phyloP scores from a whole-genome alignment of 1,140 invertebrate genomes.

The Sycophaga agraensis region DNA sequence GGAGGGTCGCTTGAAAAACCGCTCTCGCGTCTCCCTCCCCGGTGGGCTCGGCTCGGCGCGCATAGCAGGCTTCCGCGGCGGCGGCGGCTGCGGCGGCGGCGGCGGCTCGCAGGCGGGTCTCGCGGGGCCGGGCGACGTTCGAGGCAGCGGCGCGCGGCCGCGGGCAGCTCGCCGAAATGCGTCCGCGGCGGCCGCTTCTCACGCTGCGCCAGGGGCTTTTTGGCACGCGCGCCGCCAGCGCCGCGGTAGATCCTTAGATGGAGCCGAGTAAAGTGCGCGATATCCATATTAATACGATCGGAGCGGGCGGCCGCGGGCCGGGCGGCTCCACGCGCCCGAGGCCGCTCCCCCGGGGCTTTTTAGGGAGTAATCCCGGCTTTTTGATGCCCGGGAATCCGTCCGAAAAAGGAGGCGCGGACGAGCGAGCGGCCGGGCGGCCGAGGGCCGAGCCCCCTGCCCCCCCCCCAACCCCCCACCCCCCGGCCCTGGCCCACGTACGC shows the following conservation, averaged over 20 bases:
- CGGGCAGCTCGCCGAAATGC: slow-evolving; percentile 30
- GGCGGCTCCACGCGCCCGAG: too few species aligned
- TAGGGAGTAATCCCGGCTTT: slow-evolving; percentile 22
- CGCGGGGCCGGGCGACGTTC: slow-evolving; percentile 17
- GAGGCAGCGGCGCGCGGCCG: too few species aligned
- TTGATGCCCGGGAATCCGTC: slow-evolving; percentile 14
- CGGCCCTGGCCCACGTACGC: too few species aligned
- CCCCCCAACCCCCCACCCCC: too few species aligned
- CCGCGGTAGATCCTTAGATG: slow-evolving; percentile 25
- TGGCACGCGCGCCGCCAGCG: slow-evolving; percentile 24
- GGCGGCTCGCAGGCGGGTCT: slow-evolving; percentile 33
- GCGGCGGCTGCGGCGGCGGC: too few species aligned
- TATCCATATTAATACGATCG: slow-evolving; percentile 29
- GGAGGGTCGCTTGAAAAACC: slow-evolving; percentile 50
- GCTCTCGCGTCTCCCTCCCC: slow-evolving; percentile 33
- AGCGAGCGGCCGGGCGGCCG: too few species aligned
- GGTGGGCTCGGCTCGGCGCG: too few species aligned
- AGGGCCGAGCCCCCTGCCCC: too few species aligned
- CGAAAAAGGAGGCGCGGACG: slow-evolving; percentile 19
- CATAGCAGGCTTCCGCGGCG: too few species aligned
- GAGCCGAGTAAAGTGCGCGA: slow-evolving; percentile 20
- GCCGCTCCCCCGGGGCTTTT: too few species aligned
- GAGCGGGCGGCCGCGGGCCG: too few species aligned
- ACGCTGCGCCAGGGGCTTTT: slow-evolving; percentile 21
- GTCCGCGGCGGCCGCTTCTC: slow-evolving; percentile 4